Evolutionary conservation across 2,888 invertebrate species (phyloP).

Genomic region (Epsilonema sp.): DNA sequence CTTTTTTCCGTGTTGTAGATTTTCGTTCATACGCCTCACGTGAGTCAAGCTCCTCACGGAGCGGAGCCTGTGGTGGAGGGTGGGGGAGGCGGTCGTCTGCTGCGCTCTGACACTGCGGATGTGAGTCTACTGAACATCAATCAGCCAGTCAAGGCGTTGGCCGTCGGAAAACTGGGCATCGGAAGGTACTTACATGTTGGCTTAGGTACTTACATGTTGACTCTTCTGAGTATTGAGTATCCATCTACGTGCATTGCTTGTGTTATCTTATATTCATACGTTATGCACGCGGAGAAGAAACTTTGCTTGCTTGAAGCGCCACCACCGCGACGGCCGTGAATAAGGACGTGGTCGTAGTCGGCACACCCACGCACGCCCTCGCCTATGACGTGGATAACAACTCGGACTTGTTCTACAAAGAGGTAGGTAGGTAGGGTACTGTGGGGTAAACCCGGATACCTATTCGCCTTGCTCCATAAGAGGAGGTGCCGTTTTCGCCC

Average conservation of each 20-base stretch:
- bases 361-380: conserved; percentile 50
- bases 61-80: conserved; percentile 38
- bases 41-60: conserved; percentile 53
- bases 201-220: too few relatives aligned
- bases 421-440: too few relatives aligned
- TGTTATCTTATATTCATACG: too few relatives aligned
- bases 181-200: conserved; percentile 20
- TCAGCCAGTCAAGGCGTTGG: conserved; percentile 53
- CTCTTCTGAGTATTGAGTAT: too few relatives aligned
- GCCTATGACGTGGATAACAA: conserved; percentile 81
- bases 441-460: too few relatives aligned
- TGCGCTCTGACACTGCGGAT: conserved; percentile 32
- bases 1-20: conserved; percentile 7
- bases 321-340: too few relatives aligned
- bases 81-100: conserved; percentile 29
- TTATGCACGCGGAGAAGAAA: too few relatives aligned
- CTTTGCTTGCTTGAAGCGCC: not conserved
- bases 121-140: conserved; percentile 50
- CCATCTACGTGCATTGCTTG: too few relatives aligned
- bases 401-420: conserved; percentile 69
- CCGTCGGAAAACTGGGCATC: conserved; percentile 49
- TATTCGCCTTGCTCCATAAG: too few relatives aligned
- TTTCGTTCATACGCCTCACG: conserved; percentile 39
- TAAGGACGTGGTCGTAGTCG: conserved; percentile 55
- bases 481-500: too few relatives aligned